These are phyloP conservation scores for Balearica regulorum DNA, from an alignment of 2,797 vertebrate genomes.

Conservation along the genomic window DNA sequence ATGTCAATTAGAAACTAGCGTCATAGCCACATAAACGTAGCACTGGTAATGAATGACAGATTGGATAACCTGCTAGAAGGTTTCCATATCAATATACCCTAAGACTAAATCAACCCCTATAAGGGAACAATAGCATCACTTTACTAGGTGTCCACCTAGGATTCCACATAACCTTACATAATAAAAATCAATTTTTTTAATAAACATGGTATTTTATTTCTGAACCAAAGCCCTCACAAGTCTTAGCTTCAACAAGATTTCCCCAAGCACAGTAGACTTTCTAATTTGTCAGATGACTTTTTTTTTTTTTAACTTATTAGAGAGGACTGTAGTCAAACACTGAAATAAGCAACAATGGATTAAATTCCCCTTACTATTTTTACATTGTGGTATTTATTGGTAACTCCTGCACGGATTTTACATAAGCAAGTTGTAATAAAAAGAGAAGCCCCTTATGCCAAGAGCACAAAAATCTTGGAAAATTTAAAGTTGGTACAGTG, in stretches of 20 bases:
- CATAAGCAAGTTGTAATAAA: background rate
- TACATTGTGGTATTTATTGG: conserved; percentile 6
- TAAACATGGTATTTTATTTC: background rate
- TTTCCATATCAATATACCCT: background rate
- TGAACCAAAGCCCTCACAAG: background rate
- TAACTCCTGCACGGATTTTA: conserved; percentile 11
- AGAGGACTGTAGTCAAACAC: conserved; percentile 9
- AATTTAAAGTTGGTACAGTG: background rate
- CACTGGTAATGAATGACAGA: background rate
- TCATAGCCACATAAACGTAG: background rate
- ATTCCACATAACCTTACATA: background rate
- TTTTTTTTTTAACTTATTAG: conserved; percentile 46
- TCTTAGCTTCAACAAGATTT: background rate
- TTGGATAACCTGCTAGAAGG: background rate
- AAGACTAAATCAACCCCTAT: background rate
- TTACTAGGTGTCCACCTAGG: background rate
- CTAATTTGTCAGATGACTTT: conserved; percentile 26
- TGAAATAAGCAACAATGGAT: conserved; percentile 9
- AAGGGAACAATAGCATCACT: background rate
- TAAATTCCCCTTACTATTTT: conserved; percentile 47
- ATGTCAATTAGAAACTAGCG: background rate
- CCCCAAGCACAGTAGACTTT: conserved; percentile 3
- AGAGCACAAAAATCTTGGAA: background rate
- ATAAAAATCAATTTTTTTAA: background rate
- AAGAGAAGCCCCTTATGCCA: background rate